These are phyloP conservation scores for Gymnocypris eckloni DNA, from an alignment of 2,797 vertebrate species.

Conservation along the genomic window DNA sequence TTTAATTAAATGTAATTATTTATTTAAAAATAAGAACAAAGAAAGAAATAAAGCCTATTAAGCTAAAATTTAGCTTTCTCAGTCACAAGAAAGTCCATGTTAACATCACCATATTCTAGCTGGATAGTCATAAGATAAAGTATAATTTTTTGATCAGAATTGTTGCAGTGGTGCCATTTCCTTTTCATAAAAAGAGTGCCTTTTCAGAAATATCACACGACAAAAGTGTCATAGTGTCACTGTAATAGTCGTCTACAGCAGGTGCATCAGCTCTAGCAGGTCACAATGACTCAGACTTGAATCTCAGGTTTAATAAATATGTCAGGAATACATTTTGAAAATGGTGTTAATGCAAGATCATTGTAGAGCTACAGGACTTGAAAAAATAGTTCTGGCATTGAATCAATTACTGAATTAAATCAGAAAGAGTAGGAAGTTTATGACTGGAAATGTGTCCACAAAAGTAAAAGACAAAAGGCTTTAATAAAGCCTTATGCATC, in stretches of 20 bases:
- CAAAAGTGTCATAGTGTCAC: neutral
- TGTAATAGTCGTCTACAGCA: neutral
- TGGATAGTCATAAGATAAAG: neutral
- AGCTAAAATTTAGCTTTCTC: neutral
- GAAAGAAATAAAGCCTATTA: neutral
- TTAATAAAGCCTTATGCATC: slow-evolving; percentile 9
- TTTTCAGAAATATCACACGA: neutral
- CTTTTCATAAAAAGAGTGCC: neutral
- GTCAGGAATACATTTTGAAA: neutral
- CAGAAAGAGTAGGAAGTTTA: neutral
- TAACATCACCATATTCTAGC: neutral
- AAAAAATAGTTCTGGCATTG: neutral
- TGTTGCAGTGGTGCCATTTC: neutral
- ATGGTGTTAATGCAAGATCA: neutral
- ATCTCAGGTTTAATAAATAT: neutral
- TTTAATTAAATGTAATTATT: neutral
- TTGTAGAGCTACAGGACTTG: neutral
- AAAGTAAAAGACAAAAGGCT: neutral
- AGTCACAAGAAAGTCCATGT: neutral
- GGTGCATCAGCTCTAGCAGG: neutral
- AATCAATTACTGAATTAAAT: slow-evolving; percentile 9
- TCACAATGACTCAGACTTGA: slow-evolving; percentile 1
- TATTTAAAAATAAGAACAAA: neutral
- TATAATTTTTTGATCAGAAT: neutral
- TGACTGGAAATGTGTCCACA: slow-evolving; percentile 1